A percentile compares a stretch with the other conserved stretches of the same genome.
Conservation (phyloP, 2,888 invertebrate species). For the Nemoura dubitans region DNA sequence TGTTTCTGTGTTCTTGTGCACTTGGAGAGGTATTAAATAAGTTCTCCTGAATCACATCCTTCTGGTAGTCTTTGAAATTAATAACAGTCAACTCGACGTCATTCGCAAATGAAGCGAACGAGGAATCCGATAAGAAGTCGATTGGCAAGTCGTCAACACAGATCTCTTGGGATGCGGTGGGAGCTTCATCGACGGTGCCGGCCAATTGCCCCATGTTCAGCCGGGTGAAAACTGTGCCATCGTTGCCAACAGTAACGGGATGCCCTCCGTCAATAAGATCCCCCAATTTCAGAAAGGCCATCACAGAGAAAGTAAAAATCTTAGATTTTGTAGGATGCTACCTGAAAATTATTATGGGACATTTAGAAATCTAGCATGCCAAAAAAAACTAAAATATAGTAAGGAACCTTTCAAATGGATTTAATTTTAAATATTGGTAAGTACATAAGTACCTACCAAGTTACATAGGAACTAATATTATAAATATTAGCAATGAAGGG, state of each 20-base stretch:
- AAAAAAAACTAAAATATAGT: too few relatives aligned
- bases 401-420: too few relatives aligned
- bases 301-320: background rate
- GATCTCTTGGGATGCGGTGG: background rate
- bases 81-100: background rate
- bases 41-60: background rate
- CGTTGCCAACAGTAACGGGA: background rate
- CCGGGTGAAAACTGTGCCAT: background rate
- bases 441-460: too few relatives aligned
- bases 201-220: background rate
- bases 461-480: too few relatives aligned
- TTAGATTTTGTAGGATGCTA: too few relatives aligned
- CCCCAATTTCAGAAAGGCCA: background rate
- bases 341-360: too few relatives aligned
- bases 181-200: background rate
- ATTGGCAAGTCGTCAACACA: background rate
- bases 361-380: too few relatives aligned
- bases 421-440: too few relatives aligned
- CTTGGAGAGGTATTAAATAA: background rate
- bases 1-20: background rate
- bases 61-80: background rate
- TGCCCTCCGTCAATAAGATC: background rate
- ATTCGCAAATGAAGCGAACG: background rate
- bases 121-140: background rate
- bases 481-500: too few relatives aligned